These are phyloP conservation scores for Copidosoma aretas DNA, from an alignment of 2,888 invertebrate species.

Conservation along the genomic window DNA sequence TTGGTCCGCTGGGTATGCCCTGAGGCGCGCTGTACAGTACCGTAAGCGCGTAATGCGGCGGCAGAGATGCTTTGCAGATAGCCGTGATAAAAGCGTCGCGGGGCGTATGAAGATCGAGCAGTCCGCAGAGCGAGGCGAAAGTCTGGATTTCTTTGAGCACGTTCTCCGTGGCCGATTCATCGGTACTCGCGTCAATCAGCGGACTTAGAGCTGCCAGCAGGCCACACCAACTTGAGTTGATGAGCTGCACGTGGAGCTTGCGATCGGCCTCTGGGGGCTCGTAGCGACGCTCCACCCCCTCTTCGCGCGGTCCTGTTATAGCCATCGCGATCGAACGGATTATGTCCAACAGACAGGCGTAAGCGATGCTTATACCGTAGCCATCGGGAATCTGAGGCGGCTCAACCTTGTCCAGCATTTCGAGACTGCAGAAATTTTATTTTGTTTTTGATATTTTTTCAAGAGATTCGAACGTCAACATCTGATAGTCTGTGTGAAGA, in stretches of 20 bases:
- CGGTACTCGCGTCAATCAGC: conserved; percentile 92
- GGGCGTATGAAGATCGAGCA: conserved; percentile 77
- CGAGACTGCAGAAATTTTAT: conserved; percentile 58
- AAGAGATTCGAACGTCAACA: not conserved
- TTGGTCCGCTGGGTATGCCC: conserved; percentile 62
- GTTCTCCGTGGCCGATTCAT: conserved; percentile 89
- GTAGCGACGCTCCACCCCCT: conserved; percentile 55
- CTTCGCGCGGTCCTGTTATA: conserved; percentile 69
- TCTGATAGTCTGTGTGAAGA: not conserved
- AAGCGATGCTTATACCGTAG: conserved; percentile 95
- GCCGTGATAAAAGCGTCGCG: conserved; percentile 95
- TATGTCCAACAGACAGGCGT: conserved; percentile 90
- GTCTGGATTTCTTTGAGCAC: conserved; percentile 91
- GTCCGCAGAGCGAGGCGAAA: conserved; percentile 87
- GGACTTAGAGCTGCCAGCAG: conserved; percentile 89
- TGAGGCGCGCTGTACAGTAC: conserved; percentile 75
- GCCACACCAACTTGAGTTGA: conserved; percentile 96
- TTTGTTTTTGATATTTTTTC: conserved; percentile 1
- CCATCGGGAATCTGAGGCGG: conserved; percentile 95
- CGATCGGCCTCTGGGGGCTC: conserved; percentile 63
- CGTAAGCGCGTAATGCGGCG: conserved; percentile 92
- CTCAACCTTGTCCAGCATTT: conserved; percentile 94
- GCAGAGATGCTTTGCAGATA: conserved; percentile 94
- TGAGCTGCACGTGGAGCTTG: conserved; percentile 74
- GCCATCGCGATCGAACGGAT: conserved; percentile 83